Evolutionary conservation across 2,113 vertebrate genomes (phyloP).

Genomic region (Columba janthina): DNA sequence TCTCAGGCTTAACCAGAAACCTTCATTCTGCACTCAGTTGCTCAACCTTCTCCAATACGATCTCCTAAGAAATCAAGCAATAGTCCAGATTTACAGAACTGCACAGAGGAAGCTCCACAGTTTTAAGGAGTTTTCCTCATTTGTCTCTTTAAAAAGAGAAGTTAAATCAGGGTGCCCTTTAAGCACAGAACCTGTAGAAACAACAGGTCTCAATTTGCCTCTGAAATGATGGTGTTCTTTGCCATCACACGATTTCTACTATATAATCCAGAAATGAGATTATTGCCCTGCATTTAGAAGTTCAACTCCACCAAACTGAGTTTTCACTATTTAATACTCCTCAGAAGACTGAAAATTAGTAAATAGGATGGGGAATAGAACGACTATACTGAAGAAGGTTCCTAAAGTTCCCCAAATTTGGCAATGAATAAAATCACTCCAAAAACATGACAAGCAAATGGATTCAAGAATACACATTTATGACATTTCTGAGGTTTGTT

Average conservation of each 20-base stretch:
- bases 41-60: not conserved
- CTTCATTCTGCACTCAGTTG: not conserved
- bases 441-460: not conserved
- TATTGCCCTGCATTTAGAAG: not conserved
- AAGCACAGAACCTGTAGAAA: not conserved
- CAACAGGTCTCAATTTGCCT: not conserved
- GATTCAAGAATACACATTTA: not conserved
- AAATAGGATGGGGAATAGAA: not conserved
- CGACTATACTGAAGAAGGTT: not conserved
- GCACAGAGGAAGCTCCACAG: not conserved
- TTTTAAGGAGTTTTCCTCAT: not conserved
- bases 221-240: not conserved
- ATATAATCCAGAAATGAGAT: conserved; percentile 24
- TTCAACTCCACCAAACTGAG: not conserved
- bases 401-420: not conserved
- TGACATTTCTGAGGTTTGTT: not conserved
- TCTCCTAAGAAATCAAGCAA: not conserved
- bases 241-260: not conserved
- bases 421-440: not conserved
- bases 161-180: not conserved
- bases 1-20: not conserved
- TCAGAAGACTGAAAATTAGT: not conserved
- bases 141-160: not conserved
- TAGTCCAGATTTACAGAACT: not conserved
- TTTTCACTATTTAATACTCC: not conserved